phyloP scores from a whole-genome alignment of 1,140 invertebrate genomes.

The Tribolium madens region DNA sequence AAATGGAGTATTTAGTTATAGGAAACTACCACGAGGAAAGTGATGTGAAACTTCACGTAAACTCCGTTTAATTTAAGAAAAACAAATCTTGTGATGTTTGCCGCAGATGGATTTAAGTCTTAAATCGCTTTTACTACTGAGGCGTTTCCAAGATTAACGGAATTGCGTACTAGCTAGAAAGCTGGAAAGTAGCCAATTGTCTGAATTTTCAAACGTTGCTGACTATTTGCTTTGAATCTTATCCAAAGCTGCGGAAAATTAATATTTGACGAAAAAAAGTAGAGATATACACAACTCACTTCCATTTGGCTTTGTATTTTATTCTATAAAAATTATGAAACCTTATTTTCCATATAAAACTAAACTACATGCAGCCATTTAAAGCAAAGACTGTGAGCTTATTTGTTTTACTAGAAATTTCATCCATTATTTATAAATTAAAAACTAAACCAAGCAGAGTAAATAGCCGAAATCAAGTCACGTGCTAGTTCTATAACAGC shows the following conservation, averaged over 20 bases:
- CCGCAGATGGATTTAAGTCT: conserved; percentile 10
- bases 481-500: not conserved
- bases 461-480: not conserved
- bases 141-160: conserved; percentile 1
- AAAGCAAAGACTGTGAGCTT: not conserved
- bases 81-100: conserved; percentile 27
- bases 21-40: not conserved
- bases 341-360: not conserved
- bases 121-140: conserved; percentile 5
- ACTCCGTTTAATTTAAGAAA: conserved; percentile 29
- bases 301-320: too few species aligned
- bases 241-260: not conserved
- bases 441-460: not conserved
- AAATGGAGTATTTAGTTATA: conserved; percentile 22
- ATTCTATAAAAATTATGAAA: too few species aligned
- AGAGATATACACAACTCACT: too few species aligned
- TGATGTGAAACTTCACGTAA: conserved; percentile 11
- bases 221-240: not conserved
- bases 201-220: not conserved
- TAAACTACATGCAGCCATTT: not conserved
- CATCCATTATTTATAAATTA: not conserved
- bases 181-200: conserved; percentile 10
- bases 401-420: not conserved
- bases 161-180: conserved; percentile 18
- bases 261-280: not conserved